Evolutionary conservation across 2,797 vertebrate species (phyloP).

Genomic region (Phrynocephalus vlangalii): DNA sequence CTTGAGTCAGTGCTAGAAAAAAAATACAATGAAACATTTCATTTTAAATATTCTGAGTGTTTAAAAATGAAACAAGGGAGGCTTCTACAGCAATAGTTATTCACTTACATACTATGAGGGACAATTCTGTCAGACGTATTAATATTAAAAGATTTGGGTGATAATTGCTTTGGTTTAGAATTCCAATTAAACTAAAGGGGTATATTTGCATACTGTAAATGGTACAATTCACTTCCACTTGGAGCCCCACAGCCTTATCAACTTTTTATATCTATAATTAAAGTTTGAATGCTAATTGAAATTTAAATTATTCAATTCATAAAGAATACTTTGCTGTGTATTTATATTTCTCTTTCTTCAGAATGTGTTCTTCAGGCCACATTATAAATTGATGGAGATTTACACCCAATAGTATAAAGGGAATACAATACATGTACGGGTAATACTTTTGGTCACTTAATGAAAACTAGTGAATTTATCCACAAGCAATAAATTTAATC

Average conservation of each 20-base stretch:
- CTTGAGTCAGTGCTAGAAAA: slow-evolving; percentile 14
- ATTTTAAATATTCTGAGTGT: slow-evolving; percentile 36
- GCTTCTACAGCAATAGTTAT: slow-evolving; percentile 68
- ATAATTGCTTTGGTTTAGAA: slow-evolving; percentile 79
- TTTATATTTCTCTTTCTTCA: slow-evolving; percentile 65
- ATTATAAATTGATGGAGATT: slow-evolving; percentile 59
- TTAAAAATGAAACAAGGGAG: slow-evolving; percentile 54
- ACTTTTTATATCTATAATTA: slow-evolving; percentile 77
- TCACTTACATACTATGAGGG: slow-evolving; percentile 70
- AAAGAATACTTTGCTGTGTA: slow-evolving; percentile 72
- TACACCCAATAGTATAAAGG: slow-evolving; percentile 59
- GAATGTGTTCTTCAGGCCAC: slow-evolving; percentile 57
- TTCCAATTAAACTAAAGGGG: slow-evolving; percentile 80
- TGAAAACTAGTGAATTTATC: slow-evolving; percentile 53
- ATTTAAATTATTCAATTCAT: slow-evolving; percentile 80
- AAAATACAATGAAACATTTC: slow-evolving; percentile 44
- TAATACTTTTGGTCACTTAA: slow-evolving; percentile 18
- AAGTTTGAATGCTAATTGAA: slow-evolving; percentile 80
- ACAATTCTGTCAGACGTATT: slow-evolving; percentile 72
- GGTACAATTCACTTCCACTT: slow-evolving; percentile 72
- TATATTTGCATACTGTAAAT: slow-evolving; percentile 80
- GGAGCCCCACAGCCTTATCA: slow-evolving; percentile 75
- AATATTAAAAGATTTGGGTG: slow-evolving; percentile 76
- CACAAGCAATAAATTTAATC: slow-evolving; percentile 47
- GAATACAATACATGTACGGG: slow-evolving; percentile 44